These are phyloP conservation scores for Lasaia peninsularis DNA, from an alignment of 1,140 invertebrate species.

Conservation along the genomic window DNA sequence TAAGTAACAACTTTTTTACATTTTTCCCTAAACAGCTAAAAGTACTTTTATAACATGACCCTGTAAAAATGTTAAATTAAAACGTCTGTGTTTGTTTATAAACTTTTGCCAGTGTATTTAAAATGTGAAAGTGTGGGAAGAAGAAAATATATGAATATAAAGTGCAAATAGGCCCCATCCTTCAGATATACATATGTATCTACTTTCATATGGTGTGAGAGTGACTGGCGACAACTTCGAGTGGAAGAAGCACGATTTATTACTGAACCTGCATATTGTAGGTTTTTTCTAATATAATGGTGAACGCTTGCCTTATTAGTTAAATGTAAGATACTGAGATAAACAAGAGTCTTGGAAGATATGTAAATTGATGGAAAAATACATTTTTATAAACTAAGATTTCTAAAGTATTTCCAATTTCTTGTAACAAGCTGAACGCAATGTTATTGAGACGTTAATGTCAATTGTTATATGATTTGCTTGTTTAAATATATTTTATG, in stretches of 20 bases:
- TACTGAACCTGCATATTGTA: conserved; percentile 69
- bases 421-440: conserved; percentile 15
- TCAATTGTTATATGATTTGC: conserved; percentile 27
- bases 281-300: conserved; percentile 35
- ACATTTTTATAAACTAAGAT: conserved; percentile 7
- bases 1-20: conserved; percentile 24
- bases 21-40: conserved; percentile 24
- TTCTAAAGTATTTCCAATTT: conserved; percentile 4
- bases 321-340: conserved; percentile 22
- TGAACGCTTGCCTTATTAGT: conserved; percentile 35
- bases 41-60: conserved; percentile 20
- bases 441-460: conserved; percentile 22
- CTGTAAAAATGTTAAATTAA: conserved; percentile 32
- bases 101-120: conserved; percentile 67
- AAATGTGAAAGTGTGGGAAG: conserved; percentile 61
- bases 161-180: conserved; percentile 54
- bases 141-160: conserved; percentile 38
- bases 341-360: conserved; percentile 10
- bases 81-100: conserved; percentile 49
- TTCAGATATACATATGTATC: conserved; percentile 37
- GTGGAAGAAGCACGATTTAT: conserved; percentile 55
- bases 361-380: neutral
- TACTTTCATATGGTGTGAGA: conserved; percentile 51
- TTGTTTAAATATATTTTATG: conserved; percentile 33
- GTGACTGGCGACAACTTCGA: conserved; percentile 51